Conservation (phyloP, 1,140 invertebrate genomes). For the Agrypnia vestita region DNA sequence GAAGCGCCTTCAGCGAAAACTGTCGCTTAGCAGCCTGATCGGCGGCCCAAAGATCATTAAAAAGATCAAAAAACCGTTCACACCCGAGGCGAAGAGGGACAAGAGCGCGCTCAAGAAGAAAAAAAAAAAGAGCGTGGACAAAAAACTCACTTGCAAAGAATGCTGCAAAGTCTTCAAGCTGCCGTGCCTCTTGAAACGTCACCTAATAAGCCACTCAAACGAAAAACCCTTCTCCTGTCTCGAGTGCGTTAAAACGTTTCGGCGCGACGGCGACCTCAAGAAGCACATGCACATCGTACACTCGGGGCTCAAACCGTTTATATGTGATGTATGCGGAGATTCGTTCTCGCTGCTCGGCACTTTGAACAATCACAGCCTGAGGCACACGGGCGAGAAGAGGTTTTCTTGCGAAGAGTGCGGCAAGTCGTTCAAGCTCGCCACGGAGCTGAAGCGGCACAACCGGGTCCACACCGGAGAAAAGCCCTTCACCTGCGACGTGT, state of each 20-base stretch:
- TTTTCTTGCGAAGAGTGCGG: too few relatives aligned
- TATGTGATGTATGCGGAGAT: slow-evolving; percentile 7
- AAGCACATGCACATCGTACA: neutral
- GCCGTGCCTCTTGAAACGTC: neutral
- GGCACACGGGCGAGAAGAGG: neutral
- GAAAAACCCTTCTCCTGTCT: neutral
- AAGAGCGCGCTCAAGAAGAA: neutral
- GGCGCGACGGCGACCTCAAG: slow-evolving; percentile 6
- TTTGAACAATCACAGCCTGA: neutral
- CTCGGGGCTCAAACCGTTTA: slow-evolving; percentile 1
- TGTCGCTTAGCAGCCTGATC: neutral
- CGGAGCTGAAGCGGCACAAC: too few relatives aligned
- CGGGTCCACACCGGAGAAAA: too few relatives aligned
- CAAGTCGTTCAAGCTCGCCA: too few relatives aligned
- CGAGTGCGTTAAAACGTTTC: slow-evolving; percentile 1
- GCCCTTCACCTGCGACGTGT: too few relatives aligned
- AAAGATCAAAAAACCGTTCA: neutral
- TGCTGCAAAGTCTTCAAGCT: slow-evolving; percentile 9
- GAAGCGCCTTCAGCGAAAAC: neutral
- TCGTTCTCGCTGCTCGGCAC: neutral
- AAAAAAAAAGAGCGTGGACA: neutral
- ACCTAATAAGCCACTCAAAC: neutral
- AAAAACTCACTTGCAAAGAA: neutral
- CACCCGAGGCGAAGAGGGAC: neutral
- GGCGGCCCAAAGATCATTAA: neutral